Evolutionary conservation across 2,797 vertebrate species (phyloP).

Genomic region (Sphenodon punctatus): DNA sequence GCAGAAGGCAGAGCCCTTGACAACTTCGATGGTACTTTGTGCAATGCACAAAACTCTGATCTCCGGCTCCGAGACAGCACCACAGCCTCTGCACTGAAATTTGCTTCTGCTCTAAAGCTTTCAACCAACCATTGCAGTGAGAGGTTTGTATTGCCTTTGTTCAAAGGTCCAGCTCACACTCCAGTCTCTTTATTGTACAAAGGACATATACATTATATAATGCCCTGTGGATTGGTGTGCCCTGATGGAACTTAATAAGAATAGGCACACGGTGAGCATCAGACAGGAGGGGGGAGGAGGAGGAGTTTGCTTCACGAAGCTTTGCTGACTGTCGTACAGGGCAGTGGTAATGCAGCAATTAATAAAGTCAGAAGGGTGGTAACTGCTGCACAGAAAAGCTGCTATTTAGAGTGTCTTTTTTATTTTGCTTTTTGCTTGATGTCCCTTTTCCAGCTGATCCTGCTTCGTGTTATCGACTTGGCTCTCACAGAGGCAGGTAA

Average conservation of each 20-base stretch:
- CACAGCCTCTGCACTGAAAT: slow-evolving; percentile 13
- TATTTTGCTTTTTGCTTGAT: neutral
- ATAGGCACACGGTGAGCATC: neutral
- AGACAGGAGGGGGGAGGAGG: neutral
- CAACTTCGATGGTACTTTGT: neutral
- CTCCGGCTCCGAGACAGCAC: neutral
- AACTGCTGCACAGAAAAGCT: slow-evolving; percentile 28
- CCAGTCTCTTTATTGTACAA: neutral
- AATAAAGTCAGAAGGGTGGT: slow-evolving; percentile 32
- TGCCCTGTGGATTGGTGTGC: neutral
- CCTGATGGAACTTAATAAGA: slow-evolving; percentile 14
- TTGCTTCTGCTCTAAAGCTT: neutral
- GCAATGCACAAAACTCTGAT: neutral
- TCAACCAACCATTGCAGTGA: slow-evolving; percentile 6
- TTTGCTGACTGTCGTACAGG: slow-evolving; percentile 40
- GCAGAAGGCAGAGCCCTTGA: neutral
- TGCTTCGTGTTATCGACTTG: slow-evolving; percentile 2
- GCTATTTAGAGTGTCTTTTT: neutral
- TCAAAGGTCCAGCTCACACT: neutral
- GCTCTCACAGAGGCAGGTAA: neutral
- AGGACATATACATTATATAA: neutral
- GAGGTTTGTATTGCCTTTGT: neutral
- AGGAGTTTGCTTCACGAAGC: slow-evolving; percentile 20
- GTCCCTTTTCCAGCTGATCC: neutral
- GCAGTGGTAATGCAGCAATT: slow-evolving; percentile 63